Percentiles rank a stretch among this genome's conserved stretches.
phyloP scores from a whole-genome alignment of 2,888 invertebrate genomes.

The Cosmorhoe ocellata region DNA sequence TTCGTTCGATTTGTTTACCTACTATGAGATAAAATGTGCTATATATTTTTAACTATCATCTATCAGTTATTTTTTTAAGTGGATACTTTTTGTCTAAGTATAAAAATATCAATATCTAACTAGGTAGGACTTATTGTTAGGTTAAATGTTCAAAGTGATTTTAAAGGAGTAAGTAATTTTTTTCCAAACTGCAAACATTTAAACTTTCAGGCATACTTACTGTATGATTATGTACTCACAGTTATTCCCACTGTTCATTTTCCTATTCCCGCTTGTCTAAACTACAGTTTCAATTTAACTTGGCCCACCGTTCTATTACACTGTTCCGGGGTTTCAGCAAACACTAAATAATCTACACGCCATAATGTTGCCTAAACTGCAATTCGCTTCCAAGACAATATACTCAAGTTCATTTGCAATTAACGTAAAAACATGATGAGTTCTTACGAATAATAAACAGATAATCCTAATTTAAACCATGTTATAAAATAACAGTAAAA shows the following conservation, averaged over 20 bases:
- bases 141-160: no score
- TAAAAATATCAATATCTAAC: no score
- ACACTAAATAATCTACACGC: constrained; percentile 60
- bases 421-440: neutral
- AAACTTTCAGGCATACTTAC: neutral
- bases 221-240: constrained; percentile 1
- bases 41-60: no score
- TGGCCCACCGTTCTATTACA: constrained; percentile 55
- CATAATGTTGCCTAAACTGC: neutral
- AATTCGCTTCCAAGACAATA: constrained; percentile 7
- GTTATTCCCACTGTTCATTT: constrained; percentile 15
- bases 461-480: constrained; percentile 38
- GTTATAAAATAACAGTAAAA: constrained; percentile 55
- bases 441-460: constrained; percentile 25
- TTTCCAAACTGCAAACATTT: neutral
- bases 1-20: no score
- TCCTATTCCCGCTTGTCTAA: constrained; percentile 38
- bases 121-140: no score
- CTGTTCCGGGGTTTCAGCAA: constrained; percentile 48
- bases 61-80: no score
- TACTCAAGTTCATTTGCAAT: constrained; percentile 1
- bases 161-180: neutral
- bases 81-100: no score
- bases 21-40: no score
- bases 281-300: constrained; percentile 66